A percentile compares a stretch with the other conserved stretches of the same genome.
These are phyloP conservation scores for Falco concolor DNA, from an alignment of 2,797 vertebrate genomes.

Conservation along the genomic window DNA sequence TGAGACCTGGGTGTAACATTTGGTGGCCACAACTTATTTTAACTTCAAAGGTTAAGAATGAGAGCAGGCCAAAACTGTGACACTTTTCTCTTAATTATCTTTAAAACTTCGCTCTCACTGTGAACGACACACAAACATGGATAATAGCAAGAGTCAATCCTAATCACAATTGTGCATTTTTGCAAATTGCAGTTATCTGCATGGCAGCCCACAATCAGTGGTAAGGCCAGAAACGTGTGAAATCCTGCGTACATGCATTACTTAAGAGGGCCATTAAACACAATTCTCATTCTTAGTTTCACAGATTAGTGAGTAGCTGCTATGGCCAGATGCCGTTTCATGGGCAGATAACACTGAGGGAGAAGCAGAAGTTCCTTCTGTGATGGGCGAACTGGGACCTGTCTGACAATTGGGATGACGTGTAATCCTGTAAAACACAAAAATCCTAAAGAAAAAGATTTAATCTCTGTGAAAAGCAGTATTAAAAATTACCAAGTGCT, in stretches of 20 bases:
- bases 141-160: not conserved
- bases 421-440: not conserved
- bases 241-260: not conserved
- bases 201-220: conserved; percentile 2
- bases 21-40: not conserved
- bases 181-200: conserved; percentile 18
- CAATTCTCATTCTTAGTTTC: conserved; percentile 33
- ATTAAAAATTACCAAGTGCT: not conserved
- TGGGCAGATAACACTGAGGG: not conserved
- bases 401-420: not conserved
- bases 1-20: not conserved
- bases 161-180: not conserved
- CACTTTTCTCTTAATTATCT: not conserved
- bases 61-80: not conserved
- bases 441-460: not conserved
- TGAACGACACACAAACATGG: not conserved
- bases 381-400: not conserved
- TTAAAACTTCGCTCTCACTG: not conserved
- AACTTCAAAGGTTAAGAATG: not conserved
- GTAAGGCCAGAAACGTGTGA: not conserved
- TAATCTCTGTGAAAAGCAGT: not conserved
- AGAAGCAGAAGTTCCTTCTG: not conserved
- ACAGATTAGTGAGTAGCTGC: conserved; percentile 12
- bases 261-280: conserved; percentile 45
- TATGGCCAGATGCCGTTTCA: not conserved